Conservation (phyloP, 2,797 vertebrate genomes). For the Gallinago stenura region DNA sequence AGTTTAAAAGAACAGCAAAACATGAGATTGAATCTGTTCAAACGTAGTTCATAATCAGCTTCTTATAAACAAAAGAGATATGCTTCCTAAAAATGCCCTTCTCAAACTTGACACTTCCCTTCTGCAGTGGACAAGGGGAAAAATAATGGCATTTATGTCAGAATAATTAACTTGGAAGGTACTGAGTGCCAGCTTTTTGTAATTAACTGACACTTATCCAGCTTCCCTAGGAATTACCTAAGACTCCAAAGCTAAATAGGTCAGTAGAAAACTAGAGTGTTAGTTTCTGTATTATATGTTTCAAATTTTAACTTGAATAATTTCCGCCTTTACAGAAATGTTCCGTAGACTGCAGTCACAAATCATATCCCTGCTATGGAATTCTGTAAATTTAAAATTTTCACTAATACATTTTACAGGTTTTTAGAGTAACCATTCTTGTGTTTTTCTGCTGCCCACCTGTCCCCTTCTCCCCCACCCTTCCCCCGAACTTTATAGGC, state of each 20-base stretch:
- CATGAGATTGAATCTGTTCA: background rate
- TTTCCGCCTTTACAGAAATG: background rate
- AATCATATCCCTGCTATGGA: background rate
- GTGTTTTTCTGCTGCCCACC: background rate
- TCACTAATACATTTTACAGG: background rate
- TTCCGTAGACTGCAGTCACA: background rate
- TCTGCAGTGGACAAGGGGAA: slow-evolving; percentile 44
- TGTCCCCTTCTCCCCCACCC: no score
- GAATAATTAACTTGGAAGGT: slow-evolving; percentile 65
- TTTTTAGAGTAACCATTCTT: background rate
- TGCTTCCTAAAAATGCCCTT: slow-evolving; percentile 2
- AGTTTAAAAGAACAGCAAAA: slow-evolving; percentile 13
- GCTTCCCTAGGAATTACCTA: slow-evolving; percentile 38
- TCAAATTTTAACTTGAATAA: background rate
- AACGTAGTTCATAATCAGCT: background rate
- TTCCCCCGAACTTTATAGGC: background rate
- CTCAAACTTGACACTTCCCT: slow-evolving; percentile 54
- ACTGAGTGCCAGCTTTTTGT: slow-evolving; percentile 19
- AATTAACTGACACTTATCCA: slow-evolving; percentile 67
- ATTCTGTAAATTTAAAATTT: background rate
- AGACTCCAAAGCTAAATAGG: slow-evolving; percentile 65
- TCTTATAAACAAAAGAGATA: background rate
- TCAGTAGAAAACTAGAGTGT: background rate
- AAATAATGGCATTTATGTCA: slow-evolving; percentile 65
- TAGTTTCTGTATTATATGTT: background rate